Base-by-base conservation (phyloP, 2,113 vertebrate species). In the Brienomyrus longianalis region DNA sequence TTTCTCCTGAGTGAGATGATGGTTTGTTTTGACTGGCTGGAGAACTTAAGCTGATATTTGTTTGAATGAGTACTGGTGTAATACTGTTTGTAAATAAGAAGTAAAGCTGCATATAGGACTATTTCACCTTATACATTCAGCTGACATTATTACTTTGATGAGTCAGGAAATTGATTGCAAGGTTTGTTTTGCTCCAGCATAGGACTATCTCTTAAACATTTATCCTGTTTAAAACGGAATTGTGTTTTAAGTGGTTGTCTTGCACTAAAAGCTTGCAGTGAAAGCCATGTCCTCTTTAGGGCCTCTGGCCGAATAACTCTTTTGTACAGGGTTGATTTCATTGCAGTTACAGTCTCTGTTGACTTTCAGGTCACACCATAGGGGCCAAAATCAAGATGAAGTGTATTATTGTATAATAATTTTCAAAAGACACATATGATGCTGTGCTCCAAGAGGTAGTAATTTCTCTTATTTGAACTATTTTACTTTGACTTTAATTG, bases 41-140 rank as follows among this genome's bases (percentile, higher is more conserved):
- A 35, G 54, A 80, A 39, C 87, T 90, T 90, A 90, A 90, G 89
- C 87, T 86, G 92, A 92, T 93, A 92, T 93, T 91, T 70, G 90
- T 48, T 89, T 88, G 56, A 62, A 84, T 89, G 52, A 48, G 51
- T 80, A 5, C 11, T 84, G 83, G 5, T 47, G 50, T 54, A 83
- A 89, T 77, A 56, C 83, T 89, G 13, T 56, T 89, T 89, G 93
- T 91, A 91, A 91, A 7, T 31, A 80, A 70, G 54, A 52, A 21
- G 35, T 39, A 27, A 89, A 89, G 19, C 48, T 51, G 35, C 35
- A n/a, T 56, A 2, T 43, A 13, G 35, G 6, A 51, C 83, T 39
- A 7, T 77, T 39, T 77, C 85, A 31, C 9, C 62, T 31, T 31
- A 70, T 70, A 70, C 8, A 27, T n/a, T 43, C 27, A 3, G 2